phyloP scores from a whole-genome alignment of 2,113 vertebrate genomes.

The Pterocles burchelli region DNA sequence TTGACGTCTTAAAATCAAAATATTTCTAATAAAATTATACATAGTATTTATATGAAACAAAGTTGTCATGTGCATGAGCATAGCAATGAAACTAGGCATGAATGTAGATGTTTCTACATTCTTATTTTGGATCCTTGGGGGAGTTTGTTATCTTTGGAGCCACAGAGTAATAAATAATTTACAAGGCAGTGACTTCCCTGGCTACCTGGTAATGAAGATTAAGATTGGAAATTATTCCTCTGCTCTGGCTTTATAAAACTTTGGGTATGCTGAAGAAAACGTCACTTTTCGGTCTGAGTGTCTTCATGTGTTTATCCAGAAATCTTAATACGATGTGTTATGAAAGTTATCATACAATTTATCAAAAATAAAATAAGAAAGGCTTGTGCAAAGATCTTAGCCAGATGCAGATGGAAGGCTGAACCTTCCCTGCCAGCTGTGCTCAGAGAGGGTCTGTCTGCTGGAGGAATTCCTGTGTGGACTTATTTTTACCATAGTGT shows the following conservation, averaged over 20 bases:
- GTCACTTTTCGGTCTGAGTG: not conserved
- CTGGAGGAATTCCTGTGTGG: not conserved
- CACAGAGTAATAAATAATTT: conserved; percentile 25
- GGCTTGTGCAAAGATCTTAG: not conserved
- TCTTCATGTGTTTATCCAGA: not conserved
- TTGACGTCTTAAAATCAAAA: conserved; percentile 56
- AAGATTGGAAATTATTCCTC: not conserved
- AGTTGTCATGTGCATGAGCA: not conserved
- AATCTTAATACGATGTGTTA: not conserved
- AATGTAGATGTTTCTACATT: not conserved
- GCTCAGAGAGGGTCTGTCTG: not conserved
- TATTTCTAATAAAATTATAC: conserved; percentile 59
- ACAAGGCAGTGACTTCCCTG: not conserved
- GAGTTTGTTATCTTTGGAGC: not conserved
- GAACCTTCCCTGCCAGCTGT: not conserved
- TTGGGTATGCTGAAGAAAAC: not conserved
- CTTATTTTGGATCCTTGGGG: not conserved
- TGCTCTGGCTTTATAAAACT: not conserved
- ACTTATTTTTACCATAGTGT: not conserved
- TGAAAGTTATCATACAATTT: not conserved
- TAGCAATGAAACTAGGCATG: not conserved
- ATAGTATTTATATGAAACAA: conserved; percentile 39
- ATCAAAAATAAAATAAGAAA: not conserved
- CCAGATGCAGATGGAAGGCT: not conserved
- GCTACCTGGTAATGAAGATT: not conserved